phyloP scores from a whole-genome alignment of 2,113 vertebrate genomes.

The Myrmecophaga tridactyla region DNA sequence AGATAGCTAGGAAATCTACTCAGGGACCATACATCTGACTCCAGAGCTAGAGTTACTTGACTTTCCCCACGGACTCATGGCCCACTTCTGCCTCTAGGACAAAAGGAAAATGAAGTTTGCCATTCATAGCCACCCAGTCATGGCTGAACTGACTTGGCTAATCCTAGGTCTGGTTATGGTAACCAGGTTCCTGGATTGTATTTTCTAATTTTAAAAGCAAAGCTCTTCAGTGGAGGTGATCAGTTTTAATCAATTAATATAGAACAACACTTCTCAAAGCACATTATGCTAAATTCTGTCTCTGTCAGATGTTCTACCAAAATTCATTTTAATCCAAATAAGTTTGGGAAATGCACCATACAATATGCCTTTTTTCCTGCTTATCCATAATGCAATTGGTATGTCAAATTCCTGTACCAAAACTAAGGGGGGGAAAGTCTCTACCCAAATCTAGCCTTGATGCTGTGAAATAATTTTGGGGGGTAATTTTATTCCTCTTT shows the following conservation, averaged over 20 bases:
- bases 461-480: neutral
- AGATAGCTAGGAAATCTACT: neutral
- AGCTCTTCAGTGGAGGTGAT: neutral
- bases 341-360: neutral
- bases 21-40: neutral
- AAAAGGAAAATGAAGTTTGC: neutral
- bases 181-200: neutral
- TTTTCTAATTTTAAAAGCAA: neutral
- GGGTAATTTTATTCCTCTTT: neutral
- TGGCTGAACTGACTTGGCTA: neutral
- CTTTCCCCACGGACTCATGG: neutral
- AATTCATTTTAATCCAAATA: neutral
- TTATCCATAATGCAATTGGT: neutral
- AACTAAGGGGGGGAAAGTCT: neutral
- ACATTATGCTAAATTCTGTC: neutral
- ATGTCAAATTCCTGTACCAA: neutral
- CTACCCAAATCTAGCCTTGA: neutral
- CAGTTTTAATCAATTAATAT: neutral
- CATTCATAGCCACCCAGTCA: too few species aligned
- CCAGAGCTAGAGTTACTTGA: neutral
- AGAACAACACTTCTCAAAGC: neutral
- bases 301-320: neutral
- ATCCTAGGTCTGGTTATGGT: fast-evolving
- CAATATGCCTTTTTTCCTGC: neutral
- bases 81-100: neutral